phyloP scores from a whole-genome alignment of 2,113 vertebrate species.

The Gobiocypris rarus region DNA sequence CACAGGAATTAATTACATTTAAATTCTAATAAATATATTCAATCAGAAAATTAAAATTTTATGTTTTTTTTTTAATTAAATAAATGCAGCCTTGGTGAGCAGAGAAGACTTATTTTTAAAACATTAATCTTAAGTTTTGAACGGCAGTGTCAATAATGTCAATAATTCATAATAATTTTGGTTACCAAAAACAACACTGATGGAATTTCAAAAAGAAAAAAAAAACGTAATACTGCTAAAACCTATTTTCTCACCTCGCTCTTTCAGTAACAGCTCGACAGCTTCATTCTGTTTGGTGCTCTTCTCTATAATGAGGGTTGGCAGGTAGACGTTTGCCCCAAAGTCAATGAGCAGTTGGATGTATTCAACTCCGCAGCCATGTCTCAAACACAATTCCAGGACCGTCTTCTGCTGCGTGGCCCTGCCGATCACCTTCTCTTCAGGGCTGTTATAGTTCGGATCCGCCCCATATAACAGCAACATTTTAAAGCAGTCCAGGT shows the following conservation, averaged over 20 bases:
- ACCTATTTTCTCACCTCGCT: slow-evolving; percentile 79
- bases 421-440: slow-evolving; percentile 76
- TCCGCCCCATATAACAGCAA: slow-evolving; percentile 88
- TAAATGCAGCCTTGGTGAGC: too few relatives aligned
- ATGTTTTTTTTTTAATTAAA: too few relatives aligned
- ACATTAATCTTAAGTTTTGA: too few relatives aligned
- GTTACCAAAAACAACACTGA: too few relatives aligned
- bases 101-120: too few relatives aligned
- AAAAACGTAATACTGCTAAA: neutral
- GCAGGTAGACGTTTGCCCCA: slow-evolving; percentile 89
- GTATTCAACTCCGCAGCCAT: slow-evolving; percentile 83
- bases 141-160: too few relatives aligned
- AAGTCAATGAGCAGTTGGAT: slow-evolving; percentile 90
- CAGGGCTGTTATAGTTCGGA: slow-evolving; percentile 90
- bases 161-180: too few relatives aligned
- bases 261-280: slow-evolving; percentile 81
- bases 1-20: too few relatives aligned
- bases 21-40: too few relatives aligned
- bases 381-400: slow-evolving; percentile 87
- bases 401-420: slow-evolving; percentile 84
- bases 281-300: slow-evolving; percentile 75
- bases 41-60: too few relatives aligned
- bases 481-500: slow-evolving; percentile 87
- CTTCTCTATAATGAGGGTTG: slow-evolving; percentile 70
- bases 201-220: neutral